Conservation (phyloP, 2,797 vertebrate genomes). For the Dipus sagitta region DNA sequence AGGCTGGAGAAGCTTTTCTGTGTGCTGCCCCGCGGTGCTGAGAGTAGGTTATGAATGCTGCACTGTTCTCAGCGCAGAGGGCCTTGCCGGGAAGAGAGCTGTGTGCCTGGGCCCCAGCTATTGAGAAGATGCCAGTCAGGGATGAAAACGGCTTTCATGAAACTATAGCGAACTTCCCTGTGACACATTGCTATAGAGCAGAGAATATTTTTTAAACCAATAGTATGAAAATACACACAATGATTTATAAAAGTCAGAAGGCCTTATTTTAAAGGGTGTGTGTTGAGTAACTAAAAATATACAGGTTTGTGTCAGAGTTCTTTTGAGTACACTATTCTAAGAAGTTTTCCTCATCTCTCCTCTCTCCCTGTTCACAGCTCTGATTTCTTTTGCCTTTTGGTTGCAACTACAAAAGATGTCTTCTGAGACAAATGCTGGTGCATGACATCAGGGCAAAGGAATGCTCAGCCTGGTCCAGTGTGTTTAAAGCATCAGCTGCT, state of each 20-base stretch:
- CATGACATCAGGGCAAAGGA: constrained; percentile 90
- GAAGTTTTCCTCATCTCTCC: constrained; percentile 61
- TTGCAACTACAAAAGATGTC: constrained; percentile 91
- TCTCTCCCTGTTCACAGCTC: constrained; percentile 84
- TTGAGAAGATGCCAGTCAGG: constrained; percentile 91
- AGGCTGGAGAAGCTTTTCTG: constrained; percentile 88
- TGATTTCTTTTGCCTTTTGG: constrained; percentile 90
- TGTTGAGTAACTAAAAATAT: constrained; percentile 83
- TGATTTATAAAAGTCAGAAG: constrained; percentile 83
- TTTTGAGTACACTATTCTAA: constrained; percentile 84
- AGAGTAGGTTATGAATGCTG: constrained; percentile 90
- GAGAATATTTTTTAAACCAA: constrained; percentile 86
- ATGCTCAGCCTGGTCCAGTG: constrained; percentile 86
- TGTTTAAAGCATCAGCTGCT: constrained; percentile 87
- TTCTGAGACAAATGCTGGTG: constrained; percentile 89
- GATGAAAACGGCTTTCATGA: constrained; percentile 91
- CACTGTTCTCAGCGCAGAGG: constrained; percentile 89
- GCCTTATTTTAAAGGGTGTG: constrained; percentile 77
- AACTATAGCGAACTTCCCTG: constrained; percentile 88
- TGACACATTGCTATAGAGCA: constrained; percentile 88
- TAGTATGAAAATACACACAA: constrained; percentile 84
- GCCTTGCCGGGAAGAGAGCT: constrained; percentile 90
- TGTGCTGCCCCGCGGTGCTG: constrained; percentile 87
- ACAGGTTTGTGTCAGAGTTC: constrained; percentile 78
- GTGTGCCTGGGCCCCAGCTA: constrained; percentile 90